Percentiles rank a stretch among this genome's conserved stretches.
Evolutionary conservation across 2,888 invertebrate species (phyloP).

Genomic region (Ophion slaviceki): DNA sequence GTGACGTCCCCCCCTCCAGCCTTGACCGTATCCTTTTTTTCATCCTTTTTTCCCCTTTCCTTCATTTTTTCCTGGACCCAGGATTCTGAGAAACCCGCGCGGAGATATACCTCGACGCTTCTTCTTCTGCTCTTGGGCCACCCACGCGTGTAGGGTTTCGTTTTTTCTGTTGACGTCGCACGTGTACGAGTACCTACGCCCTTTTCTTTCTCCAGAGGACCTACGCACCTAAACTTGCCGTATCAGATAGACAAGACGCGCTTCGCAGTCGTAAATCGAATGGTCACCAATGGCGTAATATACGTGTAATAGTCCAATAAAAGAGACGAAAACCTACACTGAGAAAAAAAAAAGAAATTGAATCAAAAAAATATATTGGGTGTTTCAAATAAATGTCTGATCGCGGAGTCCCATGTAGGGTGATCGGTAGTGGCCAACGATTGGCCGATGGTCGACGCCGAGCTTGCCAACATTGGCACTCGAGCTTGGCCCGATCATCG

Average conservation of each 20-base stretch:
- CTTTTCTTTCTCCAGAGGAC: neutral
- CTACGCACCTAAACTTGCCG: conserved; percentile 11
- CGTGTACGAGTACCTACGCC: conserved; percentile 27
- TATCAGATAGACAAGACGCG: conserved; percentile 10
- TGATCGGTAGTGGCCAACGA: too few relatives aligned
- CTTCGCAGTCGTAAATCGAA: conserved; percentile 10
- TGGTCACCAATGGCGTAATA: neutral
- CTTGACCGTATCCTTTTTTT: conserved; percentile 53
- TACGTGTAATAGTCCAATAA: neutral
- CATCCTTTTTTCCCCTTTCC: conserved; percentile 23
- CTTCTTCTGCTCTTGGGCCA: conserved; percentile 70
- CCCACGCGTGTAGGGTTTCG: conserved; percentile 75
- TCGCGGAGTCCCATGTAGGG: too few relatives aligned
- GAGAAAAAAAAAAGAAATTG: too few relatives aligned
- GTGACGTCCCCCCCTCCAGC: conserved; percentile 29
- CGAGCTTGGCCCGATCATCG: too few relatives aligned
- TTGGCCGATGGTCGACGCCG: too few relatives aligned
- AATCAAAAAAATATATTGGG: too few relatives aligned
- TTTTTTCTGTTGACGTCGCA: conserved; percentile 56
- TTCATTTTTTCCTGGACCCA: conserved; percentile 44
- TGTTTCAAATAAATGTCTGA: too few relatives aligned
- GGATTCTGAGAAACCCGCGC: conserved; percentile 65
- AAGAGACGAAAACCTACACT: too few relatives aligned
- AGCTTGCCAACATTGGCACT: too few relatives aligned
- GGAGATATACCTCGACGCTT: conserved; percentile 64